Percentiles rank a stretch among this genome's conserved stretches.
Evolutionary conservation across 2,888 invertebrate species (phyloP).

Genomic region (Ormyrus labotus): DNA sequence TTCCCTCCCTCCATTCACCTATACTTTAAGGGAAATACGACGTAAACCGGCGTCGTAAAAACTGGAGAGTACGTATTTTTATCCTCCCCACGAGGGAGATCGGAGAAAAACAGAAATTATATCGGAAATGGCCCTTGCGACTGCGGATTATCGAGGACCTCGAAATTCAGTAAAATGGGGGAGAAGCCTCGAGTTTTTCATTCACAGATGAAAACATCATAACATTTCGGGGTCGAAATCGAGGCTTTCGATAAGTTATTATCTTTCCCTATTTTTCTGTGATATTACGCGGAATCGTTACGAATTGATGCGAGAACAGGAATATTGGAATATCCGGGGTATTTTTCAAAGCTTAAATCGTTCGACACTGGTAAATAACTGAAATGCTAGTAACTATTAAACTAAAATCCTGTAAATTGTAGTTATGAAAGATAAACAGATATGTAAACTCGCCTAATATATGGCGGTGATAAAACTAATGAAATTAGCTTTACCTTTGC

Average conservation of each 20-base stretch:
- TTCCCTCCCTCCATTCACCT: background rate
- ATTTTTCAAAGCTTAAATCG: background rate
- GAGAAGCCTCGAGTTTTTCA: background rate
- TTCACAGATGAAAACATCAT: conserved; percentile 14
- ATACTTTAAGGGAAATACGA: conserved; percentile 30
- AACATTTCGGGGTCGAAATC: background rate
- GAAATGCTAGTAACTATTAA: too few species aligned
- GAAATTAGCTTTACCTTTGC: conserved; percentile 18
- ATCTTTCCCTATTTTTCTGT: background rate
- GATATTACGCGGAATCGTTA: conserved; percentile 5
- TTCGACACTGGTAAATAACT: too few species aligned
- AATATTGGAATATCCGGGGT: background rate
- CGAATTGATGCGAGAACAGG: background rate
- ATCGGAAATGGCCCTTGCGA: background rate
- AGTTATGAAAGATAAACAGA: background rate
- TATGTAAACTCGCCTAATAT: background rate
- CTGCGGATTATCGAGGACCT: conserved; percentile 8
- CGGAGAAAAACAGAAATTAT: conserved; percentile 13
- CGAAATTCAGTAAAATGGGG: background rate
- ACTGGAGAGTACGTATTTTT: conserved; percentile 32
- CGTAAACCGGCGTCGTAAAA: conserved; percentile 9
- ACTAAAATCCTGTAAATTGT: background rate
- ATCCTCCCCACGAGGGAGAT: background rate
- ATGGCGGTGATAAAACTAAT: background rate
- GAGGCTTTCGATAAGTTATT: conserved; percentile 17